Evolutionary conservation across 1,140 invertebrate species (phyloP), one percentile per base, ranked within the genome.

Genomic region (Macrobrachium nipponense): DNA sequence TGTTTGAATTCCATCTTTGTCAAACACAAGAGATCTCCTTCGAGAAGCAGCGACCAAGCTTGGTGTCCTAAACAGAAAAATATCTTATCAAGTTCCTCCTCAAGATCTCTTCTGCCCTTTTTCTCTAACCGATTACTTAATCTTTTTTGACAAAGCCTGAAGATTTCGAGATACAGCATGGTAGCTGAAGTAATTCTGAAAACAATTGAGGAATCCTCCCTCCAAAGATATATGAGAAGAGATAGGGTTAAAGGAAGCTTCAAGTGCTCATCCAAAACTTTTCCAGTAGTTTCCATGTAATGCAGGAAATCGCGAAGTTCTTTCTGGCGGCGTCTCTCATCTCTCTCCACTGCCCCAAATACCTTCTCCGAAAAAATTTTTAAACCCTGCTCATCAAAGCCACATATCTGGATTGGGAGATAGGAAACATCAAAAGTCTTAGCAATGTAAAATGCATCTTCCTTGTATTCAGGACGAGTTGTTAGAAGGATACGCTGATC

Each of bases 161-260:
- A 80, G 62, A 80, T 15, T 62, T 80, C 78, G 51, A 43, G 20
- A 66, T 80, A 80, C 3, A 80, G 36, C 8, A 60, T 60, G 2
- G 78, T 80, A 10, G 60, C 60, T 5, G 78, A 43, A 43, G 78
- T 66, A 27, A 80, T 62, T 14, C 18, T 66, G 5, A 43, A 64
- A 44, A 66, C 78, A 66, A 66, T 44, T 11, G 62, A 10, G 36
- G 61, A n/a, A n/a, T 51, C 36, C 8, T 80, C 23, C 43, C 18
- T 66, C 78, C 78, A 80, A 66, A 80, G 78, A 36, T 62, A 43
- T 27, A 80, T 80, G 4, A 80, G 62, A 14, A 76, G 73, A 43
- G 73, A 18, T 59, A 20, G 51, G 18, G 73, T 76, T 7, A 76
- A 20, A 59, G 73, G 73, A 58, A 76, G 73, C 44, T n/a, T 76